These are phyloP conservation scores for Hypena proboscidalis DNA, from an alignment of 2,888 invertebrate genomes.

Conservation along the genomic window DNA sequence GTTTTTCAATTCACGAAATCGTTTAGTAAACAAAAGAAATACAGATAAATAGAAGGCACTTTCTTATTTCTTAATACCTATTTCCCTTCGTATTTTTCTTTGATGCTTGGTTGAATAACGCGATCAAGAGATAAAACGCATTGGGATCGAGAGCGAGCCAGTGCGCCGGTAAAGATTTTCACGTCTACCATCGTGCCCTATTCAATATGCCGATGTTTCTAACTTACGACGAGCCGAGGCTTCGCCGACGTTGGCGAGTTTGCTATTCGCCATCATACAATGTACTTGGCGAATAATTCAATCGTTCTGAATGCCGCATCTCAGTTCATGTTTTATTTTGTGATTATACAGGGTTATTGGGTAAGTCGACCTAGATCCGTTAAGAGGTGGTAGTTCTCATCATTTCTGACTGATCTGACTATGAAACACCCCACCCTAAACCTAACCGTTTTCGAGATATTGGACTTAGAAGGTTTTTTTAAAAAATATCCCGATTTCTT, in stretches of 20 bases:
- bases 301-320: neutral
- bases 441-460: no score
- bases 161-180: conserved; percentile 64
- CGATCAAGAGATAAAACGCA: conserved; percentile 81
- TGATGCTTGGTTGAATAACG: conserved; percentile 80
- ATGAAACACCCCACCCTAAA: no score
- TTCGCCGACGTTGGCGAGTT: conserved; percentile 5
- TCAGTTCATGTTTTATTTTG: neutral
- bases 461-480: no score
- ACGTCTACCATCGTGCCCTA: conserved; percentile 51
- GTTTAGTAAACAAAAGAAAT: conserved; percentile 61
- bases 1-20: conserved; percentile 47
- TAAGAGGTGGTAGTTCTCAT: no score
- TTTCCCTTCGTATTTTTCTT: conserved; percentile 74
- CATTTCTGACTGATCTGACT: no score
- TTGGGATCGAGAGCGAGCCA: conserved; percentile 59
- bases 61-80: conserved; percentile 66
- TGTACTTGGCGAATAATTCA: neutral
- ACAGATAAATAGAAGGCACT: conserved; percentile 68
- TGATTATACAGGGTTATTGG: no score
- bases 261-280: neutral
- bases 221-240: conserved; percentile 41
- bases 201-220: conserved; percentile 58
- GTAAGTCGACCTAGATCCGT: no score
- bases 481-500: no score